Evolutionary conservation across 2,888 invertebrate species (phyloP).

Genomic region (Metellina segmentata): DNA sequence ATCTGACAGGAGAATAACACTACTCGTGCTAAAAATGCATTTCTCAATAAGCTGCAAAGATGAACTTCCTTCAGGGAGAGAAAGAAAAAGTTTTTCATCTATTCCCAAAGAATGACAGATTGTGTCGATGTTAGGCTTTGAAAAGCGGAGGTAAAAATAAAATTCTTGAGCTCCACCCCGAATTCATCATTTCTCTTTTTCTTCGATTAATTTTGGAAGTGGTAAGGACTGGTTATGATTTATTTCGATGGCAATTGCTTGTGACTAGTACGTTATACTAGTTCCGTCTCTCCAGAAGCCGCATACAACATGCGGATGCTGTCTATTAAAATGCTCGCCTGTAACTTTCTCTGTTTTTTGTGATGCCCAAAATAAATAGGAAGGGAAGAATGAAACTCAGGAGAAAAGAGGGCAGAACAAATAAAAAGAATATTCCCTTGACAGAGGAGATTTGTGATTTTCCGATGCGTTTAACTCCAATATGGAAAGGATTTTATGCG

Average conservation of each 20-base stretch:
- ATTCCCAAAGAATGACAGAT: slow-evolving; percentile 58
- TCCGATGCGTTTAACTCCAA: slow-evolving; percentile 8
- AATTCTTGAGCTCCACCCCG: slow-evolving; percentile 19
- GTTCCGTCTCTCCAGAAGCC: background rate
- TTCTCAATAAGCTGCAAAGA: slow-evolving; percentile 60
- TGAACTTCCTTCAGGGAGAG: slow-evolving; percentile 27
- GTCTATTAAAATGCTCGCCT: slow-evolving; percentile 26
- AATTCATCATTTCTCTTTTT: slow-evolving; percentile 51
- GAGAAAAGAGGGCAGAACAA: background rate
- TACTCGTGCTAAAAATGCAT: slow-evolving; percentile 37
- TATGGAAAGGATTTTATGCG: slow-evolving; percentile 8
- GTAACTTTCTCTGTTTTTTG: slow-evolving; percentile 20
- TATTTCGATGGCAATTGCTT: slow-evolving; percentile 53
- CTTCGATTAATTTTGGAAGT: slow-evolving; percentile 67
- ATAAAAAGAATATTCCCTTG: background rate
- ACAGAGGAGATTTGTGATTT: slow-evolving; percentile 27
- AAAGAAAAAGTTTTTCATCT: slow-evolving; percentile 23
- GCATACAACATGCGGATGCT: slow-evolving; percentile 25
- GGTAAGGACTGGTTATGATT: slow-evolving; percentile 57
- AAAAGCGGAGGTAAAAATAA: slow-evolving; percentile 32
- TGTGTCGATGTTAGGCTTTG: slow-evolving; percentile 54
- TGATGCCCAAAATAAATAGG: slow-evolving; percentile 4
- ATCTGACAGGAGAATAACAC: slow-evolving; percentile 26
- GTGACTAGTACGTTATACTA: slow-evolving; percentile 23
- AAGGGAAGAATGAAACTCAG: background rate